These are phyloP conservation scores for Hipparchia semele DNA, from an alignment of 2,888 invertebrate species.

Conservation along the genomic window DNA sequence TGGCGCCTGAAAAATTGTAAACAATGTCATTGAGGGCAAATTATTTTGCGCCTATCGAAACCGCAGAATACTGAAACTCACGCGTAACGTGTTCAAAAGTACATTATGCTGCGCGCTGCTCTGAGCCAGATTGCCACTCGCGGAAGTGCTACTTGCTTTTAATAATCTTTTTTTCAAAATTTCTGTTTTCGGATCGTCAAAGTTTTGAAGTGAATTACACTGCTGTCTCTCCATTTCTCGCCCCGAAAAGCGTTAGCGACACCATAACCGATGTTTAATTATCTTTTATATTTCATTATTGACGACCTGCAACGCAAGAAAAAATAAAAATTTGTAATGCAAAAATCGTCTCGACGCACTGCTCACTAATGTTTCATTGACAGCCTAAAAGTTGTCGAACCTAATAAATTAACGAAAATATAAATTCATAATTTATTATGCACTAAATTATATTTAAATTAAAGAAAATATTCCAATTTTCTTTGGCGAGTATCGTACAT, in stretches of 20 bases:
- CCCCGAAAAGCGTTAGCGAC: constrained; percentile 59
- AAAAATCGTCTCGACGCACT: constrained; percentile 51
- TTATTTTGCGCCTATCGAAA: constrained; percentile 43
- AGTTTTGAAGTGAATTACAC: constrained; percentile 80
- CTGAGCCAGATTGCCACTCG: constrained; percentile 60
- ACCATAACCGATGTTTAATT: constrained; percentile 71
- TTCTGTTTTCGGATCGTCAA: constrained; percentile 77
- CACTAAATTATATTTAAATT: constrained; percentile 29
- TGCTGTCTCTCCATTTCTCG: constrained; percentile 80
- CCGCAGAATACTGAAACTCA: constrained; percentile 57
- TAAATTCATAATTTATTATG: constrained; percentile 22
- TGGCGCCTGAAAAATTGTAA: constrained; percentile 73
- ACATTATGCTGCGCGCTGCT: constrained; percentile 73
- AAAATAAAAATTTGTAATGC: constrained; percentile 73
- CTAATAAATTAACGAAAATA: constrained; percentile 27
- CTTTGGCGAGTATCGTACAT: constrained; percentile 72
- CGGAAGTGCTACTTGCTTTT: constrained; percentile 65
- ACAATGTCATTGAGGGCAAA: constrained; percentile 59
- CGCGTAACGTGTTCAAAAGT: constrained; percentile 74
- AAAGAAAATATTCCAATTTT: constrained; percentile 58
- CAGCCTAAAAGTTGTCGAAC: constrained; percentile 35
- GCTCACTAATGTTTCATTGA: constrained; percentile 35
- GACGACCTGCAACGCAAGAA: constrained; percentile 72
- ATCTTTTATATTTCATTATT: constrained; percentile 68
- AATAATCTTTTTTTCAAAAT: constrained; percentile 80